These are phyloP conservation scores for Phyto melanocephala DNA, from an alignment of 2,888 invertebrate genomes.

Conservation along the genomic window DNA sequence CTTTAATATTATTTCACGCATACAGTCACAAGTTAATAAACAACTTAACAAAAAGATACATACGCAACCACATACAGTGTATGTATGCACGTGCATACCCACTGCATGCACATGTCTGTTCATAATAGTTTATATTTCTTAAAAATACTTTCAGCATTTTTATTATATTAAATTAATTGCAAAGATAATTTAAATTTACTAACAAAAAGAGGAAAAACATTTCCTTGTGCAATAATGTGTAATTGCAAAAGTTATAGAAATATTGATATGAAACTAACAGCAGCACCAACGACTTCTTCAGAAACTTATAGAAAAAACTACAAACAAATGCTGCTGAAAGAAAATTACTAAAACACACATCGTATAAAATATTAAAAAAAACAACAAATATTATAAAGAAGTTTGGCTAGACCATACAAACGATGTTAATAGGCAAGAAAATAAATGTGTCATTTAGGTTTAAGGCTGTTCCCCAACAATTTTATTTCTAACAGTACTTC, in stretches of 20 bases:
- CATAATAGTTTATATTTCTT: background rate
- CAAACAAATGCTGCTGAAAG: slow-evolving; percentile 14
- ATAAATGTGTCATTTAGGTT: background rate
- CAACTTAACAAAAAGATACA: no score
- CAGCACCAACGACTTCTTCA: background rate
- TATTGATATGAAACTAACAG: background rate
- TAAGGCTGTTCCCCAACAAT: background rate
- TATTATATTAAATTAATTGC: slow-evolving; percentile 15
- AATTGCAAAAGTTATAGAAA: slow-evolving; percentile 4
- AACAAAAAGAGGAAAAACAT: background rate
- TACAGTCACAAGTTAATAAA: no score
- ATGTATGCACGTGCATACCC: no score
- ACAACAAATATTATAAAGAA: background rate
- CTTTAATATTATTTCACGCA: no score
- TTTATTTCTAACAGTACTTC: background rate
- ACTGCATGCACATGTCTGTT: background rate
- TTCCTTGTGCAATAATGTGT: background rate
- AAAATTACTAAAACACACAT: slow-evolving; percentile 14
- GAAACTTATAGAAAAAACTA: background rate
- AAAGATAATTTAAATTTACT: background rate
- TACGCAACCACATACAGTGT: no score
- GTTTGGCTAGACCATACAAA: slow-evolving; percentile 1
- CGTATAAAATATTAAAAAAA: slow-evolving; percentile 2
- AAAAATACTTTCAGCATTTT: background rate
- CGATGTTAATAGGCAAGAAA: background rate